phyloP scores from a whole-genome alignment of 2,113 vertebrate species.

The Chitala chitala region DNA sequence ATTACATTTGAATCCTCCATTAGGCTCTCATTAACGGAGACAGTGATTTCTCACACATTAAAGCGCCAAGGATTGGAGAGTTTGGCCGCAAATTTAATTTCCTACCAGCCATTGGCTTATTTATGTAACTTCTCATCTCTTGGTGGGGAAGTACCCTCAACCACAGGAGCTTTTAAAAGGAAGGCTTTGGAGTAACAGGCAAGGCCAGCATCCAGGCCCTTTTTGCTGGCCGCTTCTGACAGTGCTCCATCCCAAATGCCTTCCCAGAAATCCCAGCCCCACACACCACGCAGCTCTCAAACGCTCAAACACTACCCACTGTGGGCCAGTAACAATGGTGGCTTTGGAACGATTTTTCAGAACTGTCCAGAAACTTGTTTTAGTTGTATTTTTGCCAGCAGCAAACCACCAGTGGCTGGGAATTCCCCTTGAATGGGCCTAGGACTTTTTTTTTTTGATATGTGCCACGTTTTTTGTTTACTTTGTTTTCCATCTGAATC shows the following conservation, averaged over 20 bases:
- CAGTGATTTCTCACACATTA: constrained; percentile 60
- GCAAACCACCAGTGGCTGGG: background rate
- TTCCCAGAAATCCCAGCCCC: background rate
- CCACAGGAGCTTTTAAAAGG: background rate
- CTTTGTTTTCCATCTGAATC: background rate
- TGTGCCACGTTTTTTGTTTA: constrained; percentile 2
- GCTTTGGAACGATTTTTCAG: constrained; percentile 19
- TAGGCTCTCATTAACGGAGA: constrained; percentile 51
- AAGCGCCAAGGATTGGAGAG: constrained; percentile 57
- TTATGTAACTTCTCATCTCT: constrained; percentile 45
- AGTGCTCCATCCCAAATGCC: background rate
- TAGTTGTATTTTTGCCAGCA: constrained; percentile 18
- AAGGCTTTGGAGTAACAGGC: background rate
- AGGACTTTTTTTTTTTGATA: constrained; percentile 13
- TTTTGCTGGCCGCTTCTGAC: background rate
- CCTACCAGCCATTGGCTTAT: constrained; percentile 60
- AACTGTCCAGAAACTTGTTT: constrained; percentile 26
- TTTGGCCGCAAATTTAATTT: constrained; percentile 55
- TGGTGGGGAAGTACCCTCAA: constrained; percentile 2
- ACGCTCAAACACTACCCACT: constrained; percentile 3
- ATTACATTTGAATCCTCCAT: background rate
- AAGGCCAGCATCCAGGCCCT: background rate
- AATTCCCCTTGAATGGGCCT: constrained; percentile 12
- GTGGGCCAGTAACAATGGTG: background rate
- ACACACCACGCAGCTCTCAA: background rate